Percentiles rank a stretch among this genome's conserved stretches.
phyloP scores from a whole-genome alignment of 2,113 vertebrate genomes.

The Lycaon pictus region DNA sequence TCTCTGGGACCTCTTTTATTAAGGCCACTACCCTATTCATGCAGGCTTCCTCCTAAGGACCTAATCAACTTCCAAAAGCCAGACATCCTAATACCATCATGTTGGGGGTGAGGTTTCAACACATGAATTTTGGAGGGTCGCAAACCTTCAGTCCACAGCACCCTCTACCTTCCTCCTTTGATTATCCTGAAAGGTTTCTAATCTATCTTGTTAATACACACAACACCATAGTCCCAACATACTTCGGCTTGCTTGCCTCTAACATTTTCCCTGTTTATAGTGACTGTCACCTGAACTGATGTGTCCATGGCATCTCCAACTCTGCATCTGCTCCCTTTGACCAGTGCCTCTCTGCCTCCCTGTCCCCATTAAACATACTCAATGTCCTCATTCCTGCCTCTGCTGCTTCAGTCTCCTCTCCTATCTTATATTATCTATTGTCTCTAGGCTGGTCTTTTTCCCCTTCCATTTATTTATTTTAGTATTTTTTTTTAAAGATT shows the following conservation, averaged over 20 bases:
- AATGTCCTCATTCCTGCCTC: neutral
- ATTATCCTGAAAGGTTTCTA: neutral
- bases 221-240: neutral
- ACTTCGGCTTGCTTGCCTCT: neutral
- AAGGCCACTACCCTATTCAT: neutral
- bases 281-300: neutral
- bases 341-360: neutral
- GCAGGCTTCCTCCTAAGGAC: neutral
- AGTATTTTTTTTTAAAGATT: too few species aligned
- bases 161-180: neutral
- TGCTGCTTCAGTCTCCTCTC: neutral
- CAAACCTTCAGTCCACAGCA: neutral
- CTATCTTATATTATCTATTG: neutral
- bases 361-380: neutral
- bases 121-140: neutral
- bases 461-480: neutral
- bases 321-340: neutral
- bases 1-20: neutral
- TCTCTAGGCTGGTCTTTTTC: neutral
- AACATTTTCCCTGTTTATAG: rapidly evolving
- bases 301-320: neutral
- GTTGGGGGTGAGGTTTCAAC: neutral
- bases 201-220: neutral
- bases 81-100: neutral
- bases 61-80: neutral